Evolutionary conservation across 1,140 invertebrate genomes (phyloP).

Genomic region (Stegodyphus mimosarum): DNA sequence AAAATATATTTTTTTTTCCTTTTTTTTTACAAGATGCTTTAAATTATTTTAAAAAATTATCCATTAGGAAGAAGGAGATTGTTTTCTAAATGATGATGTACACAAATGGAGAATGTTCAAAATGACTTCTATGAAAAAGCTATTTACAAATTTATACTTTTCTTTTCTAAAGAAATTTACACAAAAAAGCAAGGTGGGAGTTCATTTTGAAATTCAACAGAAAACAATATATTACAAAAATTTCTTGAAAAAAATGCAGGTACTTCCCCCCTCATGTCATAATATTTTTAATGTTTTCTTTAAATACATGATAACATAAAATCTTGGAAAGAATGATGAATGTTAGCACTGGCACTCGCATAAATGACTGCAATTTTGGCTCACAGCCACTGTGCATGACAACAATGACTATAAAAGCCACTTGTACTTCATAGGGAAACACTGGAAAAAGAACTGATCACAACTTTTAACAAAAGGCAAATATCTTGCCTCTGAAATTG

Average conservation of each 20-base stretch:
- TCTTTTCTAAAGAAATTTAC: conserved; percentile 24
- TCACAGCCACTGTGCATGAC: conserved; percentile 9
- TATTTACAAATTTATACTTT: conserved; percentile 38
- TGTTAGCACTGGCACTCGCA: conserved; percentile 56
- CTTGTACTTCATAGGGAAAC: conserved; percentile 51
- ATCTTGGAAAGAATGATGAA: conserved; percentile 6
- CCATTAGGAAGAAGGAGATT: not conserved
- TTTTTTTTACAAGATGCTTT: too few species aligned
- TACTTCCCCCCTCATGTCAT: not conserved
- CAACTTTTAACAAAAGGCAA: conserved; percentile 39
- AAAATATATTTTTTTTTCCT: too few species aligned
- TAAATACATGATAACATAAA: not conserved
- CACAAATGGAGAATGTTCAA: not conserved
- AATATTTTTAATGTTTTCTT: not conserved
- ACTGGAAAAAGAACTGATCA: conserved; percentile 56
- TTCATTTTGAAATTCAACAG: not conserved
- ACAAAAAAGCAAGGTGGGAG: conserved; percentile 22
- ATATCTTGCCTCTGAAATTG: conserved; percentile 18
- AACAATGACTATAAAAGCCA: conserved; percentile 17
- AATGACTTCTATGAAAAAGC: conserved; percentile 6
- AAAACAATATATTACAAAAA: conserved; percentile 15
- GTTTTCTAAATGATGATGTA: conserved; percentile 7
- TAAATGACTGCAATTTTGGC: conserved; percentile 51
- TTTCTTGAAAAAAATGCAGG: not conserved
- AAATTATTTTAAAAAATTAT: too few species aligned